phyloP scores from a whole-genome alignment of 2,888 invertebrate genomes.

The Heliconius hortense region DNA sequence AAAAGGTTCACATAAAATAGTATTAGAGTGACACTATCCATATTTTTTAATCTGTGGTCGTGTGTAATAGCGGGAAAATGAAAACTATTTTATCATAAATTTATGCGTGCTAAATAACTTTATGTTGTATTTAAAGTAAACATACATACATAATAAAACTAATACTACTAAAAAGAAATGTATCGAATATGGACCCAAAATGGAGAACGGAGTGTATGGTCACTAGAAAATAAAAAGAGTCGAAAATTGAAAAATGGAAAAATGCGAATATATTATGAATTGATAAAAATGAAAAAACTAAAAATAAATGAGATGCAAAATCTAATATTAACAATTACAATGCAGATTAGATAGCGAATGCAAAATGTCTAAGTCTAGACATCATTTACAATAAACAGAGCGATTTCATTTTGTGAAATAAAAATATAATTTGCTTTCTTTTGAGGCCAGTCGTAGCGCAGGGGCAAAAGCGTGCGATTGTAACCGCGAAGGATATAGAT shows the following conservation, averaged over 20 bases:
- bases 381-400: not conserved
- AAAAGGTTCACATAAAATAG: too few relatives aligned
- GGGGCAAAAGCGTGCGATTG: not conserved
- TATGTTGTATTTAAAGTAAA: too few relatives aligned
- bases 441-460: not conserved
- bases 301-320: not conserved
- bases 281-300: not conserved
- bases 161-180: not conserved
- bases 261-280: too few relatives aligned
- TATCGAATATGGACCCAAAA: not conserved
- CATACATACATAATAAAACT: not conserved
- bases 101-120: too few relatives aligned
- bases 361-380: slow-evolving; percentile 16
- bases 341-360: not conserved
- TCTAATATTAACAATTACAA: slow-evolving; percentile 8
- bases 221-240: not conserved
- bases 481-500: not conserved
- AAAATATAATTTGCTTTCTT: not conserved
- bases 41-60: too few relatives aligned
- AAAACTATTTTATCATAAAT: too few relatives aligned
- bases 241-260: too few relatives aligned
- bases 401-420: not conserved
- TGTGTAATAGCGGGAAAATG: too few relatives aligned
- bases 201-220: not conserved
- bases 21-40: too few relatives aligned